Evolutionary conservation across 1,140 invertebrate genomes (phyloP).

Genomic region (Micrasema longulum): DNA sequence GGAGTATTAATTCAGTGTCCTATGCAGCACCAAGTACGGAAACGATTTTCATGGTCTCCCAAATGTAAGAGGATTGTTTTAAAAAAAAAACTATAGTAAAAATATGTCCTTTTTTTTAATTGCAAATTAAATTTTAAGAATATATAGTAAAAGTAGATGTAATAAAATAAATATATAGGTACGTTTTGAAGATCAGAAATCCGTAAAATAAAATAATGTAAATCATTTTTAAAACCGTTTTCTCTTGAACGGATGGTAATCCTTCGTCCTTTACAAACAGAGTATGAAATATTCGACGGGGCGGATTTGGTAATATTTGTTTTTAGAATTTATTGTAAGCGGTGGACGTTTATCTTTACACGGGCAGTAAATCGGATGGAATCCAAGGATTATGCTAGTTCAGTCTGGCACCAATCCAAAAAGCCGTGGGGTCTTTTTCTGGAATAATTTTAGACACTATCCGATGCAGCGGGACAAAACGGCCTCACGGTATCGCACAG

Average conservation of each 20-base stretch:
- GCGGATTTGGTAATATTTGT: conserved; percentile 49
- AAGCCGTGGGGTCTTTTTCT: conserved; percentile 29
- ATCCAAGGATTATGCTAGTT: conserved; percentile 49
- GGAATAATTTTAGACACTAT: conserved; percentile 35
- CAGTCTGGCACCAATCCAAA: conserved; percentile 48
- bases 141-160: too few species aligned
- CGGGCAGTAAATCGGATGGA: conserved; percentile 52
- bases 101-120: too few species aligned
- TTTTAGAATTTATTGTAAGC: conserved; percentile 49
- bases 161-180: too few species aligned
- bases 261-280: conserved; percentile 18
- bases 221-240: background rate
- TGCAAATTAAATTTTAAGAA: too few species aligned
- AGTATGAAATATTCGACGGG: conserved; percentile 40
- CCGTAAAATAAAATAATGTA: background rate
- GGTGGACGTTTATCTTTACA: conserved; percentile 47
- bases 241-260: conserved; percentile 11
- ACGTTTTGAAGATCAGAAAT: too few species aligned
- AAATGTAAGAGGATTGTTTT: too few species aligned
- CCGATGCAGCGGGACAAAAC: conserved; percentile 1
- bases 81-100: too few species aligned
- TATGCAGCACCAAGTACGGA: too few species aligned
- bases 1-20: too few species aligned
- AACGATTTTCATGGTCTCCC: too few species aligned
- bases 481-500: background rate